phyloP scores from a whole-genome alignment of 2,888 invertebrate species.

The Abscondita cerata region DNA sequence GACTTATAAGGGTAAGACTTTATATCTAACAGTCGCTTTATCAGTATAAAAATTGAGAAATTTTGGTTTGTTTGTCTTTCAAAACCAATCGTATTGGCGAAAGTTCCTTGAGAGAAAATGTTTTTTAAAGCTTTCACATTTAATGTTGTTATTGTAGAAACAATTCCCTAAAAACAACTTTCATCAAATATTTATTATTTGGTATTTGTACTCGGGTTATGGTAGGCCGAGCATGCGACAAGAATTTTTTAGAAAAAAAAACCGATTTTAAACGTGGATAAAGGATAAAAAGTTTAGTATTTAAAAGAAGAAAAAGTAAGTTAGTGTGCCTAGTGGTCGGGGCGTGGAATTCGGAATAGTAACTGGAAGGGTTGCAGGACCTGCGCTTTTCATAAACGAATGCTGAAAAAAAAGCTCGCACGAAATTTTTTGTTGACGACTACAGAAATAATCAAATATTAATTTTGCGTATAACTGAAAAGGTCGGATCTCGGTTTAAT shows the following conservation, averaged over 20 bases:
- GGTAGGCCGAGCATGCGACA: conserved; percentile 22
- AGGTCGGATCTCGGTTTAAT: no score
- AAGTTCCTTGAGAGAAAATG: conserved; percentile 17
- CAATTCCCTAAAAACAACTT: conserved; percentile 20
- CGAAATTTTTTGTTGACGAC: conserved; percentile 4
- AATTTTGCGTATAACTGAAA: not conserved
- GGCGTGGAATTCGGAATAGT: conserved; percentile 52
- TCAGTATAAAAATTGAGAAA: conserved; percentile 11
- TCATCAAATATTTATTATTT: conserved; percentile 34
- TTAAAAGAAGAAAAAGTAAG: conserved; percentile 52
- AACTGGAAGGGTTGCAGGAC: conserved; percentile 49
- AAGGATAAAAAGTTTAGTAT: conserved; percentile 47
- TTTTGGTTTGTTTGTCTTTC: conserved; percentile 15
- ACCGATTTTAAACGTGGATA: conserved; percentile 28
- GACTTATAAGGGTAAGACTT: conserved; percentile 27
- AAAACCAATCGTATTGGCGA: not conserved
- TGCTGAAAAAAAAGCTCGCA: conserved; percentile 17
- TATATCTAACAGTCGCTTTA: conserved; percentile 21
- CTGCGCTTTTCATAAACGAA: conserved; percentile 41
- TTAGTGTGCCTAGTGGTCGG: conserved; percentile 56
- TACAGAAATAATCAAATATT: not conserved
- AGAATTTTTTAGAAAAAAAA: conserved; percentile 29
- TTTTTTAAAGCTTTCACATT: conserved; percentile 7
- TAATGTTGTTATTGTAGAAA: conserved; percentile 1
- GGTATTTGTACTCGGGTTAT: conserved; percentile 21